A percentile compares a stretch with the other conserved stretches of the same genome.
These are phyloP conservation scores for Brachypalpus laphriformis DNA, from an alignment of 2,888 invertebrate genomes.

Conservation along the genomic window DNA sequence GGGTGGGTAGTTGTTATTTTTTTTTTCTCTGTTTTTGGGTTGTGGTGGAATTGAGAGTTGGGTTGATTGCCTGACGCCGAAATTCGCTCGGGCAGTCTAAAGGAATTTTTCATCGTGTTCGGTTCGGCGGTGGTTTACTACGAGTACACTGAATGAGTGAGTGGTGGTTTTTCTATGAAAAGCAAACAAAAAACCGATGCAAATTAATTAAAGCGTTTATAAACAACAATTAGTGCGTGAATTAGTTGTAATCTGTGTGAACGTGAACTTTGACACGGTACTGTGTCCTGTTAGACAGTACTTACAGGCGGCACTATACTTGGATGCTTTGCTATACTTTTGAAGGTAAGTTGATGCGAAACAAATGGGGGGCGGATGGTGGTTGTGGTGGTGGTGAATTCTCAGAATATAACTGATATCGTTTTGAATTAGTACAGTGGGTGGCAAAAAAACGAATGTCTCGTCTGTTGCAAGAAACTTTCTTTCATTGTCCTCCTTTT, in stretches of 20 bases:
- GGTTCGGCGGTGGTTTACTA: constrained; percentile 60
- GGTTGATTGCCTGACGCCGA: constrained; percentile 72
- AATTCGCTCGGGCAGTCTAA: constrained; percentile 66
- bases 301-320: background rate
- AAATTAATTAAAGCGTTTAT: constrained; percentile 2
- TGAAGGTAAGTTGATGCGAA: constrained; percentile 28
- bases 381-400: background rate
- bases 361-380: constrained; percentile 50
- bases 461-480: too few species aligned
- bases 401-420: background rate
- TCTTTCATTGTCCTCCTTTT: constrained; percentile 14
- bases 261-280: constrained; percentile 19
- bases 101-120: constrained; percentile 69
- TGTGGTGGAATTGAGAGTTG: constrained; percentile 67
- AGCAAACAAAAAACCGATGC: constrained; percentile 11
- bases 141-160: background rate
- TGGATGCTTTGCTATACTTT: constrained; percentile 15
- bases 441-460: background rate
- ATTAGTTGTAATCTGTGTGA: constrained; percentile 1
- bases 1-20: constrained; percentile 65
- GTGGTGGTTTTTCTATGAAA: constrained; percentile 25
- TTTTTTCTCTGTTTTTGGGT: constrained; percentile 51
- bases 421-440: background rate
- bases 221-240: constrained; percentile 20
- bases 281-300: background rate